Base-by-base conservation (phyloP, 2,888 invertebrate genomes). In the Linnaemya vulpina region DNA sequence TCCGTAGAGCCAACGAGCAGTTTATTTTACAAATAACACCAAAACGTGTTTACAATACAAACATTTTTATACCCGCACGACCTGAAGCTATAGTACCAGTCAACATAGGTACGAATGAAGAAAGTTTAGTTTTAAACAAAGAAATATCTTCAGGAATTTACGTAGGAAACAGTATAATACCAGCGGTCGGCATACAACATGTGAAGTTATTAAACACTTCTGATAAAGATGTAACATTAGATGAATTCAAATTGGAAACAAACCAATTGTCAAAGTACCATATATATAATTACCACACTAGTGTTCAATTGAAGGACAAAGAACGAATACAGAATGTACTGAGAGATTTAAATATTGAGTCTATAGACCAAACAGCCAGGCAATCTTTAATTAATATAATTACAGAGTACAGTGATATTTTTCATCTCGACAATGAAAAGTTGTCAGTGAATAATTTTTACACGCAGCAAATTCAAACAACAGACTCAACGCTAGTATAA, bases 151-250 rank as follows among this genome's bases (percentile, higher is more conserved):
- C 49, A 2, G 20, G 51, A 17, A 20, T 51, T 20, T 51, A 20
- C 10, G 51, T 51, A 51, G 51, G 51, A 51, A 51, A 51, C 20
- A 51, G 20, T 20, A 51, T 51, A 9, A 20, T 51, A 51, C 51
- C 51, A 51, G 30, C n/a, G n/a, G n/a, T n/a, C 30, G 5, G 30
- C 5, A 30, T 30, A 30, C 30, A 30, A 30, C 30, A 30, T 30
- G n/a, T n/a, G 5, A 30, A 30, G 5, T 30, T 30, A 30, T 30
- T 30, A 30, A 30, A 30, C 30, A 30, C 30, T 30, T 3, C 30
- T 30, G 30, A 30, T 30, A 25, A 55, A 1, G n/a, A n/a, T n/a
- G n/a, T n/a, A n/a, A n/a, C n/a, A n/a, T n/a, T n/a, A n/a, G n/a
- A n/a, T n/a, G n/a, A n/a, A n/a, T n/a, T n/a, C n/a, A n/a, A n/a